Conservation (phyloP, 92 coral and sea anemone genomes). For the Palythoa heliodiscus region DNA sequence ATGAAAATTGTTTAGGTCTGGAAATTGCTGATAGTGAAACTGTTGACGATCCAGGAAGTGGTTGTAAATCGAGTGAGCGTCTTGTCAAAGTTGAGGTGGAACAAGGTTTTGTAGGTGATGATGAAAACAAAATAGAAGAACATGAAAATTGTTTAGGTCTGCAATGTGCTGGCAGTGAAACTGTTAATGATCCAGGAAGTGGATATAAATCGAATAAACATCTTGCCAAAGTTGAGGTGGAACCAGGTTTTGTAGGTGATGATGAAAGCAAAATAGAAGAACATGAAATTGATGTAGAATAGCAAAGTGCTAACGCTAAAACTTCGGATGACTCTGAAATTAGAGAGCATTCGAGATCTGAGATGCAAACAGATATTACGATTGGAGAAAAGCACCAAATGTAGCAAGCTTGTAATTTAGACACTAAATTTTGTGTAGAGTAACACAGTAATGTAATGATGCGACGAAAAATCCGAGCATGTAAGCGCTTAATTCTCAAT, state of each 20-base stretch:
- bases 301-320: neutral
- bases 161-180: neutral
- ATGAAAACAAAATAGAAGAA: neutral
- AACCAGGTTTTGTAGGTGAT: neutral
- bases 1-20: neutral
- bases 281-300: neutral
- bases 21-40: neutral
- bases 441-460: too few species aligned
- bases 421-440: too few species aligned
- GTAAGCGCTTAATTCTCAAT: too few species aligned
- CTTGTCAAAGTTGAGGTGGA: neutral
- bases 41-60: neutral
- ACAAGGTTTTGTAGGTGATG: neutral
- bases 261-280: neutral
- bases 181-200: neutral
- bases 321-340: neutral
- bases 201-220: neutral
- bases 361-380: too few species aligned
- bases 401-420: too few species aligned
- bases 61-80: neutral
- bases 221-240: neutral
- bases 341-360: neutral
- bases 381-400: too few species aligned
- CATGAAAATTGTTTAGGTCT: neutral
- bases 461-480: too few species aligned